A percentile compares a stretch with the other conserved stretches of the same genome.
phyloP scores from a whole-genome alignment of 2,888 invertebrate species.

The Saturnia japonica region DNA sequence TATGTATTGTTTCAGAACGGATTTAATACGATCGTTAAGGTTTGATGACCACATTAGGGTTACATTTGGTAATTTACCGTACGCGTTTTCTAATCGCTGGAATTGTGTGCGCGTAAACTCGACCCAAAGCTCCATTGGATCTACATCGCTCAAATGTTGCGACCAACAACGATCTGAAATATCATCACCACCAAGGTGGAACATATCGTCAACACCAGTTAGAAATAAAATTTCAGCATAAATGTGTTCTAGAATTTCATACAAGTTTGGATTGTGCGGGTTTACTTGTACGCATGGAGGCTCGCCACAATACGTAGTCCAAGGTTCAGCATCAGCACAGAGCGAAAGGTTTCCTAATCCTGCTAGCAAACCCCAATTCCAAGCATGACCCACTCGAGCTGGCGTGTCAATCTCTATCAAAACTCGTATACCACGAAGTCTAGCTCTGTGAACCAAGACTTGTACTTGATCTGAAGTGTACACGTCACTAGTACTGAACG shows the following conservation, averaged over 20 bases:
- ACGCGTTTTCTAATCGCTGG: slow-evolving; percentile 79
- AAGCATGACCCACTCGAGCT: slow-evolving; percentile 90
- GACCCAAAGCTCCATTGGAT: slow-evolving; percentile 86
- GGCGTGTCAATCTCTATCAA: slow-evolving; percentile 94
- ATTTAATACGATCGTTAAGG: slow-evolving; percentile 49
- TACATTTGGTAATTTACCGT: slow-evolving; percentile 60
- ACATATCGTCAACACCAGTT: slow-evolving; percentile 88
- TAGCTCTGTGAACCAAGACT: slow-evolving; percentile 88
- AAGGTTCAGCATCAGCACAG: slow-evolving; percentile 87
- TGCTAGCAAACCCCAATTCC: slow-evolving; percentile 87
- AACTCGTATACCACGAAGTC: slow-evolving; percentile 91
- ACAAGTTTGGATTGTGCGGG: slow-evolving; percentile 87
- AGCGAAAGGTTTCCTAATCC: slow-evolving; percentile 86
- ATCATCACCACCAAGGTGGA: slow-evolving; percentile 90
- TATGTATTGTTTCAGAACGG: slow-evolving; percentile 49
- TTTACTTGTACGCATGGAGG: slow-evolving; percentile 92
- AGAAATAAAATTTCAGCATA: slow-evolving; percentile 88
- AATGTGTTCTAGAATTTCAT: slow-evolving; percentile 85
- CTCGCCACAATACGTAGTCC: slow-evolving; percentile 87
- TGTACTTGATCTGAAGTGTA: slow-evolving; percentile 86
- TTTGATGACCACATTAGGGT: slow-evolving; percentile 59
- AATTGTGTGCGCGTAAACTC: slow-evolving; percentile 85
- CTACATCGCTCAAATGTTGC: slow-evolving; percentile 83
- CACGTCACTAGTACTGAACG: slow-evolving; percentile 88
- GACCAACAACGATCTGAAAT: slow-evolving; percentile 89